Evolutionary conservation across 1,140 invertebrate species (phyloP).

Genomic region (Philopotamus ludificatus): DNA sequence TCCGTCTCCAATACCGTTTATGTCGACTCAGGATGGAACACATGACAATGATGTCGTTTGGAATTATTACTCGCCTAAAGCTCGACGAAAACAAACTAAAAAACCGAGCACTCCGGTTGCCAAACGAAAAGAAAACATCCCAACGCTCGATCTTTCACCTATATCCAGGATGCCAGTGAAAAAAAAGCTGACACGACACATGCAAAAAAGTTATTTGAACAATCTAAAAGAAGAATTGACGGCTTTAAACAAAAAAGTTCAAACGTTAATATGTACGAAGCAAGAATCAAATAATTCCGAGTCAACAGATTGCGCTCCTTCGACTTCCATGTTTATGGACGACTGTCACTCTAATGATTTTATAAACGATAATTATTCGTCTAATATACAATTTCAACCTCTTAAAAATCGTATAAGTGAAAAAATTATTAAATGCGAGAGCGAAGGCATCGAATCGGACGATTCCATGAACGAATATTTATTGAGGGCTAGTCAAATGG

Average conservation of each 20-base stretch:
- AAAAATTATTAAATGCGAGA: slow-evolving; percentile 42
- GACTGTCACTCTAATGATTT: slow-evolving; percentile 8
- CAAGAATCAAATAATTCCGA: background rate
- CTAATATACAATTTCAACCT: slow-evolving; percentile 42
- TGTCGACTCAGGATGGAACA: slow-evolving; percentile 55
- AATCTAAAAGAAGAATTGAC: slow-evolving; percentile 47
- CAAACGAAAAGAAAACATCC: slow-evolving; percentile 45
- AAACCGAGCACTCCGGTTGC: slow-evolving; percentile 49
- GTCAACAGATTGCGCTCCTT: background rate
- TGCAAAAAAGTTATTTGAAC: slow-evolving; percentile 48
- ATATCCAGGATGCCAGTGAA: slow-evolving; percentile 47
- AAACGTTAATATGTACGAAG: slow-evolving; percentile 45
- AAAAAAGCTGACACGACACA: slow-evolving; percentile 44
- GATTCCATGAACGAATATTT: slow-evolving; percentile 56
- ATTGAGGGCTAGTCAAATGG: slow-evolving; percentile 52
- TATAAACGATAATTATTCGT: background rate
- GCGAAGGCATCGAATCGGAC: slow-evolving; percentile 51
- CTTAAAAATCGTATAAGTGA: slow-evolving; percentile 44
- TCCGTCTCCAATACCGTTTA: slow-evolving; percentile 52
- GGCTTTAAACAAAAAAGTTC: slow-evolving; percentile 50
- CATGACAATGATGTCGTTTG: slow-evolving; percentile 54
- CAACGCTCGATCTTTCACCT: slow-evolving; percentile 44
- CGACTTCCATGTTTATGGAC: background rate
- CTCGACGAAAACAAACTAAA: slow-evolving; percentile 42
- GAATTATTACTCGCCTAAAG: slow-evolving; percentile 54